Conservation (phyloP, 2,113 vertebrate genomes). For the Poicephalus gulielmi region DNA sequence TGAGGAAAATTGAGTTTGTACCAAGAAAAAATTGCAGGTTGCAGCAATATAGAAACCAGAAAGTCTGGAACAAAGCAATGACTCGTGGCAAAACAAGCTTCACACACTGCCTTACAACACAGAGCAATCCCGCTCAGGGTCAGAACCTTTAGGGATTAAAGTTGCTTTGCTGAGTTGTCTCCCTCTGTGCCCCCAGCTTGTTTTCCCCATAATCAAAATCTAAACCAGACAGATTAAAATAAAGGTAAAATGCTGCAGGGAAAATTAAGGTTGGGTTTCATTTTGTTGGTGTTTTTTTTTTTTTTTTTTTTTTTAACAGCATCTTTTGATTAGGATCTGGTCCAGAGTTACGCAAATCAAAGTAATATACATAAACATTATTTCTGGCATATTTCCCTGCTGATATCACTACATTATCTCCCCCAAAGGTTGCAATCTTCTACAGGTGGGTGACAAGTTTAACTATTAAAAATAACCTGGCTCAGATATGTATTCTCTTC, state of each 20-base stretch:
- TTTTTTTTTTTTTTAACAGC: not conserved
- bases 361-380: not conserved
- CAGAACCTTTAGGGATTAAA: constrained; percentile 3
- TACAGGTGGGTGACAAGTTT: not conserved
- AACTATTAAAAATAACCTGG: not conserved
- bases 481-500: not conserved
- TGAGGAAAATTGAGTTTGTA: not conserved
- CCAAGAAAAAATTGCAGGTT: not conserved
- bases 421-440: not conserved
- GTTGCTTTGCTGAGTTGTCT: not conserved
- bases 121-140: not conserved
- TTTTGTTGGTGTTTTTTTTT: not conserved
- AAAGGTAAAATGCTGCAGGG: not conserved
- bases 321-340: not conserved
- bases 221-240: not conserved
- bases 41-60: not conserved
- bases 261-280: not conserved
- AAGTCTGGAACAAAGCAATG: constrained; percentile 36
- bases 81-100: not conserved
- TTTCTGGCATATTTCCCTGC: not conserved
- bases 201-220: not conserved
- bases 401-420: not conserved
- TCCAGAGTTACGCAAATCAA: not conserved
- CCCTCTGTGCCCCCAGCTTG: not conserved
- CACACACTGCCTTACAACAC: not conserved